These are phyloP conservation scores for Timema cristinae DNA, from an alignment of 2,888 invertebrate genomes.

Conservation along the genomic window DNA sequence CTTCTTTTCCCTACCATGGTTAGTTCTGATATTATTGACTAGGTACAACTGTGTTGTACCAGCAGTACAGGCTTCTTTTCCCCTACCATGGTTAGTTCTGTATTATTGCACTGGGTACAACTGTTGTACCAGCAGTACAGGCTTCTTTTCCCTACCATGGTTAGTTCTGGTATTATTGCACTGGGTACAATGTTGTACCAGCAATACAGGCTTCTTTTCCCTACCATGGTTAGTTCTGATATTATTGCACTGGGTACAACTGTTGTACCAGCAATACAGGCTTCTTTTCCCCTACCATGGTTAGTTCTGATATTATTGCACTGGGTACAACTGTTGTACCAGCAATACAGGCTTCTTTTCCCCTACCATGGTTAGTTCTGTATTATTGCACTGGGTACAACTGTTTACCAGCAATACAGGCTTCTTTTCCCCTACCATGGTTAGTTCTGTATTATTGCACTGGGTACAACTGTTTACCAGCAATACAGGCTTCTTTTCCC, in stretches of 20 bases:
- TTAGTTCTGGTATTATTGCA: conserved; percentile 1
- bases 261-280: conserved; percentile 28
- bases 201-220: conserved; percentile 30
- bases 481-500: conserved; percentile 31
- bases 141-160: conserved; percentile 28
- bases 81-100: conserved; percentile 26
- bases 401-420: too few relatives aligned
- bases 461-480: conserved; percentile 26
- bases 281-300: conserved; percentile 29
- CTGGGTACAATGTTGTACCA: conserved; percentile 28
- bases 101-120: background rate
- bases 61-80: conserved; percentile 30
- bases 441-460: conserved; percentile 16
- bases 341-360: conserved; percentile 30
- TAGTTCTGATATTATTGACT: background rate
- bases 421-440: too few relatives aligned
- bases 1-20: conserved; percentile 29
- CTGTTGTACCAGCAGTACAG: conserved; percentile 28
- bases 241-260: background rate
- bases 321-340: conserved; percentile 28
- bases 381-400: background rate
- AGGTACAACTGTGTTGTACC: conserved; percentile 23
- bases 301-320: background rate
- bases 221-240: conserved; percentile 24
- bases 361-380: conserved; percentile 26